These are phyloP conservation scores for Carterocephalus palaemon DNA, from an alignment of 2,888 invertebrate species.

Conservation along the genomic window DNA sequence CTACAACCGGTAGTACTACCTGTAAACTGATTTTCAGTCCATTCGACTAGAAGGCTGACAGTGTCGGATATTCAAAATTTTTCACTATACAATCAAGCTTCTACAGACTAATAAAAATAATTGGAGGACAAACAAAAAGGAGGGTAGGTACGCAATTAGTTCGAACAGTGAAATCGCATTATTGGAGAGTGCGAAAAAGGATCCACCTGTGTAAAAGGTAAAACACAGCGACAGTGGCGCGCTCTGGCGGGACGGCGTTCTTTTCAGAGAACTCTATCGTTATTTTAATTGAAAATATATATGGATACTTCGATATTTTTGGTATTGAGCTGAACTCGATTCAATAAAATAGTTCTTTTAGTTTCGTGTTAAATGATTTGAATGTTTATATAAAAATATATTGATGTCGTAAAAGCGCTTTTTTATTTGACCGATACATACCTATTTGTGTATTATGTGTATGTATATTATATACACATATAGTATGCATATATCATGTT, in stretches of 20 bases:
- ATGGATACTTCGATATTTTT: constrained; percentile 22
- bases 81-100: constrained; percentile 32
- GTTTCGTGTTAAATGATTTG: no score
- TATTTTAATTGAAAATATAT: constrained; percentile 30
- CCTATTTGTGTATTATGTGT: no score
- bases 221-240: constrained; percentile 33
- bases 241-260: constrained; percentile 7
- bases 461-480: no score
- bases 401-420: no score
- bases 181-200: constrained; percentile 49
- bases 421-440: no score
- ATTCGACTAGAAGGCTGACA: constrained; percentile 2
- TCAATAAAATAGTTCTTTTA: no score
- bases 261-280: constrained; percentile 20
- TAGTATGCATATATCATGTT: no score
- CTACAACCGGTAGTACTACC: no score
- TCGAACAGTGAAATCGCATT: constrained; percentile 64
- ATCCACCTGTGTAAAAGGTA: constrained; percentile 49
- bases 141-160: constrained; percentile 54
- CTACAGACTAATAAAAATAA: constrained; percentile 39
- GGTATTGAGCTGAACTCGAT: no score
- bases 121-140: constrained; percentile 39
- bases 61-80: constrained; percentile 3
- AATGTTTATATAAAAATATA: no score
- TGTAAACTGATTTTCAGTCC: no score